Evolutionary conservation across 2,888 invertebrate species (phyloP).

Genomic region (Carpatolechia fugitivella): DNA sequence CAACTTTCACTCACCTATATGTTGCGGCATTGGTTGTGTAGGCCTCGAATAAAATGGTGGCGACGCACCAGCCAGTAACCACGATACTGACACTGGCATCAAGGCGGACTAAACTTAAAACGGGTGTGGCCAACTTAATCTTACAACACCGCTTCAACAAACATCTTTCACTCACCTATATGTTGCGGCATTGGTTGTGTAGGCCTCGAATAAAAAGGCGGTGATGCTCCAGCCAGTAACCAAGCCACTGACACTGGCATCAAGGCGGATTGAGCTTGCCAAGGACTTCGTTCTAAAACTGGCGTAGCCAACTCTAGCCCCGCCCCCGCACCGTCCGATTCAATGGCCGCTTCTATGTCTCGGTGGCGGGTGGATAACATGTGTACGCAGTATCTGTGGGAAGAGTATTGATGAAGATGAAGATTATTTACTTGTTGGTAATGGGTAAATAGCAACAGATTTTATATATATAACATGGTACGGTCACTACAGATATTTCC

Average conservation of each 20-base stretch:
- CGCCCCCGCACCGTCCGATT: slow-evolving; percentile 39
- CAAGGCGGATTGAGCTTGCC: slow-evolving; percentile 47
- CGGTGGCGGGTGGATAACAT: slow-evolving; percentile 78
- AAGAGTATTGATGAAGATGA: no score
- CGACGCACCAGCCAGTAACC: slow-evolving; percentile 84
- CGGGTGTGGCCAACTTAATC: slow-evolving; percentile 89
- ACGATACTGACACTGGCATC: slow-evolving; percentile 83
- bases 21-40: slow-evolving; percentile 46
- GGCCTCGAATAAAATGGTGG: slow-evolving; percentile 75
- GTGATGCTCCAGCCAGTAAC: slow-evolving; percentile 83
- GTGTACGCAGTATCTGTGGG: slow-evolving; percentile 67
- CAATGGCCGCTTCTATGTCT: slow-evolving; percentile 55
- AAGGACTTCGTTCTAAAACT: slow-evolving; percentile 74
- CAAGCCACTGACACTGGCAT: slow-evolving; percentile 84
- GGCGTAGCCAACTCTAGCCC: slow-evolving; percentile 88
- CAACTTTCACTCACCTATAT: not conserved
- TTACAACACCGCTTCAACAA: slow-evolving; percentile 69
- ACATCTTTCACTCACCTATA: not conserved
- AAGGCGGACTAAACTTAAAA: slow-evolving; percentile 60
- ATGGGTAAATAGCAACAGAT: no score
- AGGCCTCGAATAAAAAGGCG: slow-evolving; percentile 71
- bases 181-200: slow-evolving; percentile 46
- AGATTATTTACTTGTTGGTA: no score
- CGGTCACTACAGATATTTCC: no score
- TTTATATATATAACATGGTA: no score